phyloP scores from a whole-genome alignment of 2,113 vertebrate genomes.

The Clarias macrocephalus region DNA sequence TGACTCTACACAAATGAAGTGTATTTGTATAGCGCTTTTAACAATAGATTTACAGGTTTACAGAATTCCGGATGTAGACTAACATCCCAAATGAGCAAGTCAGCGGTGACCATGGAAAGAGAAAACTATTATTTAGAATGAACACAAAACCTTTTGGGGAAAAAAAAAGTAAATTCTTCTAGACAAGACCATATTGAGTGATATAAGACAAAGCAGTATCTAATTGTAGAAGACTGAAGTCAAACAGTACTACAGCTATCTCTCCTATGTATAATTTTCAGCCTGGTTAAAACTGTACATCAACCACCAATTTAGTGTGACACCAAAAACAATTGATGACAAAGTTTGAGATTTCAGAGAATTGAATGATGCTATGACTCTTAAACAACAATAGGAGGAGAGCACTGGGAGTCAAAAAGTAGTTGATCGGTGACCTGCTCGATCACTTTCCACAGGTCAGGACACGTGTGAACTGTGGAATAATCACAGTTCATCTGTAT shows the following conservation, averaged over 20 bases:
- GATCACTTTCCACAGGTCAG: too few relatives aligned
- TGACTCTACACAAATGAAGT: not conserved
- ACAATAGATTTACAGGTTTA: not conserved
- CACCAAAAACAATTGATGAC: not conserved
- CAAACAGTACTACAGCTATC: not conserved
- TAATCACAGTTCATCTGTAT: too few relatives aligned
- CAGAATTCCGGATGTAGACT: not conserved
- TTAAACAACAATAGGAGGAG: not conserved
- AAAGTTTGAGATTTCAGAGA: not conserved
- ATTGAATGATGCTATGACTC: not conserved
- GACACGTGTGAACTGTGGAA: too few relatives aligned
- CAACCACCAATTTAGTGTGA: too few relatives aligned
- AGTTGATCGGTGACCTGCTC: too few relatives aligned
- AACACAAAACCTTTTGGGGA: not conserved
- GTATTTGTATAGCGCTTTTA: not conserved
- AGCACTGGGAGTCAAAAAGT: not conserved
- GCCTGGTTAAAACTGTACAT: not conserved
- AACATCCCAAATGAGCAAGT: not conserved
- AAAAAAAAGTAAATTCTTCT: not conserved
- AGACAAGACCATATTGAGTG: not conserved
- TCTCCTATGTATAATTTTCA: not conserved
- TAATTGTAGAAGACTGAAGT: not conserved
- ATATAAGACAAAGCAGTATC: not conserved
- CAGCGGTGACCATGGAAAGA: not conserved
- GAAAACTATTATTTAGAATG: not conserved